Base-by-base conservation (phyloP, 2,113 vertebrate genomes). In the Apus apus region DNA sequence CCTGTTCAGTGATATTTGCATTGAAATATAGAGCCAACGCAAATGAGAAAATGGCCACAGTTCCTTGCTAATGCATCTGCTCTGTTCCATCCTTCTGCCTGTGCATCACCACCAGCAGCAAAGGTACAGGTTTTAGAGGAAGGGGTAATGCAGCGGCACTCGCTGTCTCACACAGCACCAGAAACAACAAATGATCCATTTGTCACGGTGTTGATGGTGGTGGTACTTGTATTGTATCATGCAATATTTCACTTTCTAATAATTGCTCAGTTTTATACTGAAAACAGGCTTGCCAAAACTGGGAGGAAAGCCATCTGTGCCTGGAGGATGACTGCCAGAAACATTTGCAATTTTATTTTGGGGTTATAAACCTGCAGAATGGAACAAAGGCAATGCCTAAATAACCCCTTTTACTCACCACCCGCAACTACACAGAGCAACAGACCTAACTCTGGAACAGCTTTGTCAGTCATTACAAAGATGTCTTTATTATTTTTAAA, bases 201-300 rank as follows among this genome's bases (percentile, higher is more conserved):
- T 96, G 79, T 93, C 92, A 81, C 5, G 48, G 90, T 93, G 93
- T 53, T 96, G 94, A 75, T 68, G 68, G 85, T 87, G 89, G 53
- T 3, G 18, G 61, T 65, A 91, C 61, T 85, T 53, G 45, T 86
- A 93, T 90, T 87, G 81, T 87, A 96, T 61, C 79, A 90, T 66
- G 90, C 65, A 93, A 94, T 96, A 96, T 96, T 94, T 97, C 92
- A 95, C 90, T 95, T 95, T 95, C 93, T 96, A 96, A 96, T 96
- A 96, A 97, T 92, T 97, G 94, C 94, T 96, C 96, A 96, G 62
- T 96, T 97, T 93, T 87, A 97, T 95, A 96, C 90, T 72, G 68
- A 93, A 95, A 90, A 90, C 40, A 40, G 50, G 48, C 85, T 87
- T 95, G 96, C 96, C 96, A 97, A 96, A 95, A 94, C 88, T 75